Conservation (phyloP, 2,888 invertebrate species). For the Dendrolimus pini region DNA sequence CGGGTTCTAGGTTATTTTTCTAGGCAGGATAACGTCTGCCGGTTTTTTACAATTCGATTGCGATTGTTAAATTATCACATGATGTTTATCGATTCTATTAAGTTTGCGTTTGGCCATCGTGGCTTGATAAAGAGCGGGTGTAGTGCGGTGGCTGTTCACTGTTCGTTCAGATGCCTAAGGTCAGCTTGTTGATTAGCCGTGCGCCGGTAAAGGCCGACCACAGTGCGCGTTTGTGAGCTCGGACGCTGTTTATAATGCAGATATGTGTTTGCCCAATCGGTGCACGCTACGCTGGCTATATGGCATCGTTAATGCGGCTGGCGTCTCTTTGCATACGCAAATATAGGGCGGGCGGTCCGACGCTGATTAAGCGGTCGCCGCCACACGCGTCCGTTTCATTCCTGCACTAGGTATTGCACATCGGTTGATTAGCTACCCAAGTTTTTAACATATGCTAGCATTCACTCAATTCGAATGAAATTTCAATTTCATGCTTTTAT, state of each 20-base stretch:
- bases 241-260: conserved; percentile 77
- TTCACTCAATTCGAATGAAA: no score
- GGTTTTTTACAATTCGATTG: no score
- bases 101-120: no score
- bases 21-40: no score
- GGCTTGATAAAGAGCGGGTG: no score
- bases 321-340: conserved; percentile 77
- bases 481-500: no score
- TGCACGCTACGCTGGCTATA: conserved; percentile 75
- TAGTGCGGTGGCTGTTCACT: conserved; percentile 27
- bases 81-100: no score
- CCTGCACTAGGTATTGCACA: conserved; percentile 51
- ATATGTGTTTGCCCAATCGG: conserved; percentile 77
- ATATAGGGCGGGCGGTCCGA: conserved; percentile 71
- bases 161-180: conserved; percentile 68
- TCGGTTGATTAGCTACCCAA: conserved; percentile 55
- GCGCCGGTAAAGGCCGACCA: conserved; percentile 72
- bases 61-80: no score
- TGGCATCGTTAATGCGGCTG: conserved; percentile 76
- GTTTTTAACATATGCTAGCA: conserved; percentile 15
- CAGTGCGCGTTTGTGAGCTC: conserved; percentile 73
- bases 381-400: conserved; percentile 57
- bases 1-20: no score
- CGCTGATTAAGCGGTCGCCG: conserved; percentile 72
- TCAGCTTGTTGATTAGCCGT: conserved; percentile 73